Base-by-base conservation (phyloP, 1,140 invertebrate species). In the Nebria ingens region DNA sequence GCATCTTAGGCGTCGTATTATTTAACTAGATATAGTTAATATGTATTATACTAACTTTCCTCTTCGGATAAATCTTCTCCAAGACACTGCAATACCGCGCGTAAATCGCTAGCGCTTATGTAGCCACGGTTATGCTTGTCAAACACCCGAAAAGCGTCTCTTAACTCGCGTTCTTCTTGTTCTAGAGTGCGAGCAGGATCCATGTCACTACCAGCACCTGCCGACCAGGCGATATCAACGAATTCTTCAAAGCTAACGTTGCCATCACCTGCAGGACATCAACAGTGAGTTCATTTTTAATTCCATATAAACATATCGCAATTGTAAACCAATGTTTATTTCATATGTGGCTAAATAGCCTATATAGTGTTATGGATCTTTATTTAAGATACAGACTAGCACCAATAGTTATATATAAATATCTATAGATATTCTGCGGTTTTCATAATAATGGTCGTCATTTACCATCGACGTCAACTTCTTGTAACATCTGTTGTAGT, bases 171-270 rank as follows among this genome's bases (percentile, higher is more conserved):
- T 65, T 93, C 90, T 67, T 93, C 82, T 66, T 87, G 82, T 64
- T 87, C 84, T 13, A 65, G 29, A 0, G 65, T 66, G 20, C 64
- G 45, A 12, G 65, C 58, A 19, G 65, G 64, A 17, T 68, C 65
- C 0, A 64, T 60, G 52, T 67, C 21, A 81, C 78, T 52, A 71
- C 75, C 57, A 72, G 77, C 56, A 60, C 83, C 78, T 13, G 79
- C 76, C 58, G 81, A 80, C 58, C 87, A 91, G 40, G 91, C 85
- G 23, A 94, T 93, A 69, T 91, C 87, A 2, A 93, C 89, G 65
- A 94, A 94, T 70, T 94, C 91, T 61, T 93, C 90, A 63, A 94
- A 93, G 64, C 87, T 91, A 38, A 93, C 89, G 53, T 89, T 91
- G 17, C 90, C 90, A 72, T 93, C 90, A 55, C 89, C 89, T 88